Evolutionary conservation across 37 sponge, comb jelly and placozoan species (phyloP).

Genomic region (Aplysina aerophoba): DNA sequence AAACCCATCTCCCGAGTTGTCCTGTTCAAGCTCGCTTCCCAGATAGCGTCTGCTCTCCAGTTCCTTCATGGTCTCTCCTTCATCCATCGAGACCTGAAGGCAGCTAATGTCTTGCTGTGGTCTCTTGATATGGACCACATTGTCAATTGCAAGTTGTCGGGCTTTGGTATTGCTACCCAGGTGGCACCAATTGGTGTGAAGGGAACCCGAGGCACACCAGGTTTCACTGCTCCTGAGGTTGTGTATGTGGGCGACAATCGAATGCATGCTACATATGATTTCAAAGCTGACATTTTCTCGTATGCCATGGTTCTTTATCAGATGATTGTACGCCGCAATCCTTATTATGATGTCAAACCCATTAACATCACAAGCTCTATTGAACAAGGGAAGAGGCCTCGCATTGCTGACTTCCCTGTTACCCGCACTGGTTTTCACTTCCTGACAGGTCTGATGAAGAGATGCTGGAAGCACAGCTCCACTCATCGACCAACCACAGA

Average conservation of each 20-base stretch:
- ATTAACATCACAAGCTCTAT: constrained; percentile 62
- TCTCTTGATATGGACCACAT: constrained; percentile 69
- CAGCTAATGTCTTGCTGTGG: constrained; percentile 83
- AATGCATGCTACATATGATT: constrained; percentile 70
- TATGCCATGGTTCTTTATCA: constrained; percentile 90
- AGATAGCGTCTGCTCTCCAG: constrained; percentile 76
- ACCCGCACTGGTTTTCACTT: constrained; percentile 58
- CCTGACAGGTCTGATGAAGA: constrained; percentile 75
- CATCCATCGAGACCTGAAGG: constrained; percentile 86
- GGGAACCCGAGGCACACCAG: constrained; percentile 75
- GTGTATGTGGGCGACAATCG: constrained; percentile 69
- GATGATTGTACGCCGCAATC: constrained; percentile 76
- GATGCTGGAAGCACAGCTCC: constrained; percentile 84
- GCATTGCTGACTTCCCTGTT: constrained; percentile 60
- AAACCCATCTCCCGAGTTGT: constrained; percentile 59
- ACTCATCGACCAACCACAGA: constrained; percentile 51
- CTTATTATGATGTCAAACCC: constrained; percentile 60
- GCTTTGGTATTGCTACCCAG: constrained; percentile 77
- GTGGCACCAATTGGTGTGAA: constrained; percentile 66
- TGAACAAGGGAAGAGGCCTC: constrained; percentile 69
- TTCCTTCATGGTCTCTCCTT: constrained; percentile 66
- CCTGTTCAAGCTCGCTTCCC: constrained; percentile 63
- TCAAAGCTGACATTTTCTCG: constrained; percentile 86
- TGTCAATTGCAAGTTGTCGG: constrained; percentile 82
- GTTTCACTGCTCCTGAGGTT: constrained; percentile 91